Percentiles rank a stretch among this genome's conserved stretches.
Conservation (phyloP, 2,797 vertebrate genomes). For the Chaenodraco wilsoni region DNA sequence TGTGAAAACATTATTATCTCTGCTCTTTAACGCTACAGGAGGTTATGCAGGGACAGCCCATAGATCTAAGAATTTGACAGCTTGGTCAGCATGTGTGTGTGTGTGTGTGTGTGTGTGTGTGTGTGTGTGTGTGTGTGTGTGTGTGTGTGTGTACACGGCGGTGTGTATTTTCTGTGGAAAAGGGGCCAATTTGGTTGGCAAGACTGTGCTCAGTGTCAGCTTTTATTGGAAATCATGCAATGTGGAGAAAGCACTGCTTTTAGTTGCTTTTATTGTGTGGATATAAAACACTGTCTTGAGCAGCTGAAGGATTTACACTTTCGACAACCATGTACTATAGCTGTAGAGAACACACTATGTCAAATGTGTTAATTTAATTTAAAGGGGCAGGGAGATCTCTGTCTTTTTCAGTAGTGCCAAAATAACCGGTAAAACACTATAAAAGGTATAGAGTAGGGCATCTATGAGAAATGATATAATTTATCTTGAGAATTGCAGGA, state of each 20-base stretch:
- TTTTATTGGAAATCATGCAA: slow-evolving; percentile 70
- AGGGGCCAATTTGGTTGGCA: slow-evolving; percentile 64
- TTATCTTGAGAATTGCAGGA: background rate
- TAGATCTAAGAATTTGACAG: slow-evolving; percentile 60
- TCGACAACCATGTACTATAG: slow-evolving; percentile 32
- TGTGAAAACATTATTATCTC: slow-evolving; percentile 60
- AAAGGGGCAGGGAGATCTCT: too few species aligned
- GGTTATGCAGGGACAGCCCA: slow-evolving; percentile 61
- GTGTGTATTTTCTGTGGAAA: slow-evolving; percentile 32
- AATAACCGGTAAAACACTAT: background rate
- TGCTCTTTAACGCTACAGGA: slow-evolving; percentile 55
- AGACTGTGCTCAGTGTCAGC: slow-evolving; percentile 61
- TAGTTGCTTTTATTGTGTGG: slow-evolving; percentile 61
- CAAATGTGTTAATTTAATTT: too few species aligned
- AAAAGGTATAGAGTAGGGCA: background rate
- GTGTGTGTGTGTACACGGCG: slow-evolving; percentile 16
- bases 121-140: slow-evolving; percentile 13
- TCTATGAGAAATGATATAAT: background rate
- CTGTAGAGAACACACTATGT: slow-evolving; percentile 22
- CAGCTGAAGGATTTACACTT: slow-evolving; percentile 25
- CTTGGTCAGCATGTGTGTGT: slow-evolving; percentile 30
- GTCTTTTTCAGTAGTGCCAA: background rate
- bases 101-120: too few species aligned
- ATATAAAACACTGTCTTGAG: slow-evolving; percentile 64
- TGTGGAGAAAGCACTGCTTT: slow-evolving; percentile 66